Base-by-base conservation (phyloP, 1,140 invertebrate genomes). In the Listronotus bonariensis region DNA sequence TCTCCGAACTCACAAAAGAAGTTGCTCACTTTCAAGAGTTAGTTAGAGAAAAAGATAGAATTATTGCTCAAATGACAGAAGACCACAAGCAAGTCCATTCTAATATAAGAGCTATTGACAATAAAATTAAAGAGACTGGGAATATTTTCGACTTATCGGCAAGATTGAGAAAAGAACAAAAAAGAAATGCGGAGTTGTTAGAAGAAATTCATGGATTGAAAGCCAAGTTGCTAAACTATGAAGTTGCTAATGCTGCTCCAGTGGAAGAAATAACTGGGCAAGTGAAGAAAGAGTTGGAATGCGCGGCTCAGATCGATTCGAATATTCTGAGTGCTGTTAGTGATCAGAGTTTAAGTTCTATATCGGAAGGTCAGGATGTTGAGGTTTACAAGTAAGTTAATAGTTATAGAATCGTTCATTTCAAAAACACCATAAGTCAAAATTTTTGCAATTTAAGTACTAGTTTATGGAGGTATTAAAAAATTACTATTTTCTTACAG, bases 231-330 rank as follows among this genome's bases (percentile, higher is more conserved):
- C 53, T 69, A 43, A 68, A 56, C 69, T 74, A 62, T 75, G 78
- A 67, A 74, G 26, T 58, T 10, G 68, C 61, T 10, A 62, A 55
- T 42, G 74, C 12, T 65, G 75, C 34, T 79, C 70, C 84, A 0
- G 81, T 87, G 3, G 84, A 86, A 49, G 85, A 86, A 49, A 84
- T 86, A 58, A 78, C 81, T 1, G 79, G 78, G 51, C 77, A 82
- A 68, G 80, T 88, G 3, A 82, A 86, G 32, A 79, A 82, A 52
- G 85, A 87, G 68, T 62, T 88, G 0, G 82, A 87, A 72, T 80
- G 84, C 46, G 87, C 86, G 0, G 84, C 80, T 0, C 79, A 81
- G 60, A 72, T 87, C 7, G 86, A 88, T 70, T 80, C 81, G 2
- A 83, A 82, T 57, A 80, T 87, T 26, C 74, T 86, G 14, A 80